These are phyloP conservation scores for Bombus confusus DNA, from an alignment of 1,140 invertebrate species.

Conservation along the genomic window DNA sequence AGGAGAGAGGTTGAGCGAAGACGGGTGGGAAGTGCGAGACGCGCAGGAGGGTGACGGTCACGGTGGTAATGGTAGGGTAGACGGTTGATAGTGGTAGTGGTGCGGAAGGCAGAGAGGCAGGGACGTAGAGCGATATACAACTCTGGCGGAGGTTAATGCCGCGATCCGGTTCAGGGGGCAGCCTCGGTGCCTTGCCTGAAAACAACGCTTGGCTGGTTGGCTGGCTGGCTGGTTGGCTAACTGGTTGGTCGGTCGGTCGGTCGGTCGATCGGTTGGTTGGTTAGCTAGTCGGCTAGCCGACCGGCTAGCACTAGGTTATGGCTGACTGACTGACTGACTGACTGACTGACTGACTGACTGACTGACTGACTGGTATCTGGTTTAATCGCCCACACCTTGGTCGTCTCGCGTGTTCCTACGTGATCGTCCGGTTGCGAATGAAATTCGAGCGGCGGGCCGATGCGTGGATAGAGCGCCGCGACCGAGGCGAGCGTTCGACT, in stretches of 20 bases:
- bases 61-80: constrained; percentile 54
- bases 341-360: neutral
- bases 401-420: neutral
- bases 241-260: constrained; percentile 12
- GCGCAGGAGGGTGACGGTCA: constrained; percentile 48
- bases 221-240: constrained; percentile 19
- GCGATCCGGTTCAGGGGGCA: constrained; percentile 79
- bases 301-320: constrained; percentile 13
- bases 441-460: neutral
- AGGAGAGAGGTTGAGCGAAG: constrained; percentile 17
- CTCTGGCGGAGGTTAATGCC: constrained; percentile 74
- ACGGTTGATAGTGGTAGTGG: constrained; percentile 53
- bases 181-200: constrained; percentile 69
- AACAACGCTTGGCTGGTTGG: constrained; percentile 67
- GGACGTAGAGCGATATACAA: constrained; percentile 65
- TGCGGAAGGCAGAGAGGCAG: constrained; percentile 52
- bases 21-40: constrained; percentile 13
- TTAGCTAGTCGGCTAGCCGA: constrained; percentile 1
- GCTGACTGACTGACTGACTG: constrained; percentile 6
- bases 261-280: constrained; percentile 29
- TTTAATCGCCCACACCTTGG: neutral
- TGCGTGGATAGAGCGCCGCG: no score
- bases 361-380: neutral
- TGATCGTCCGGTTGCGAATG: neutral
- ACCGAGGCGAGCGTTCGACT: no score